These are phyloP conservation scores for Trachymyrmex cornetzi DNA, from an alignment of 1,140 invertebrate genomes.

Conservation along the genomic window DNA sequence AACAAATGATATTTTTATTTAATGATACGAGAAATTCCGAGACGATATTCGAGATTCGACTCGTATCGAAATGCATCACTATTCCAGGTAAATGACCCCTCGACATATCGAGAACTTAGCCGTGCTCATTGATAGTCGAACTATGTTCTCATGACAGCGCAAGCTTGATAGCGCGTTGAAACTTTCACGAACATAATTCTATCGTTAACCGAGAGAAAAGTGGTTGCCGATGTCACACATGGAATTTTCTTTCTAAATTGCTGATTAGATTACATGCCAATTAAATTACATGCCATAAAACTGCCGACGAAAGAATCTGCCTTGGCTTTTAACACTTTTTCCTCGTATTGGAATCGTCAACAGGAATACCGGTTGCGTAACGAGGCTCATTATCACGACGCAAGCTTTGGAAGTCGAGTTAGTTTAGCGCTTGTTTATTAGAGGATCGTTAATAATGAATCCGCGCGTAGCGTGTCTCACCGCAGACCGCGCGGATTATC, in stretches of 20 bases:
- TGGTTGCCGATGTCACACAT: not conserved
- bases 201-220: slow-evolving; percentile 25
- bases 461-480: slow-evolving; percentile 2
- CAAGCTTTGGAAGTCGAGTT: not conserved
- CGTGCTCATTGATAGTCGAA: slow-evolving; percentile 61
- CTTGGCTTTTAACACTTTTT: not conserved
- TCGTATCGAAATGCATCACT: too few relatives aligned
- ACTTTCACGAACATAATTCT: slow-evolving; percentile 66
- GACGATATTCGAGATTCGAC: too few relatives aligned
- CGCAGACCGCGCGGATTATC: slow-evolving; percentile 40
- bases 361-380: slow-evolving; percentile 4
- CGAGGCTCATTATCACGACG: not conserved
- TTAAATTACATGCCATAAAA: slow-evolving; percentile 13
- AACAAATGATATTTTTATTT: too few relatives aligned
- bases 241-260: slow-evolving; percentile 18
- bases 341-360: not conserved
- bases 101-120: slow-evolving; percentile 25
- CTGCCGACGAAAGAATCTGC: not conserved
- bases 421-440: slow-evolving; percentile 36
- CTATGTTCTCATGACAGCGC: slow-evolving; percentile 16
- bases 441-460: slow-evolving; percentile 51
- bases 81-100: slow-evolving; percentile 34
- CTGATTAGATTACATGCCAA: slow-evolving; percentile 24
- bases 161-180: slow-evolving; percentile 10
- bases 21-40: too few relatives aligned